phyloP scores from a whole-genome alignment of 2,888 invertebrate species.

The Melinaea menophilus region DNA sequence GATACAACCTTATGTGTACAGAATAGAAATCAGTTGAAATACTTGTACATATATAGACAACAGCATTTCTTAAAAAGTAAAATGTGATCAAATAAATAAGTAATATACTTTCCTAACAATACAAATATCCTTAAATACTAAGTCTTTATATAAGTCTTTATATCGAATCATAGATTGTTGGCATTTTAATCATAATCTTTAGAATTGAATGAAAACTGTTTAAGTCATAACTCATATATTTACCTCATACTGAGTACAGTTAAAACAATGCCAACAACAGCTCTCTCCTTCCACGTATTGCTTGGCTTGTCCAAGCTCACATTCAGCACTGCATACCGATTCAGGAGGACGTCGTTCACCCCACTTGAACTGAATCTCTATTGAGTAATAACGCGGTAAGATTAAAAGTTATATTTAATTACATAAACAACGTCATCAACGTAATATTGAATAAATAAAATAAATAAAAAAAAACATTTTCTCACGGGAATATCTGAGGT shows the following conservation, averaged over 20 bases:
- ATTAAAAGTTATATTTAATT: neutral
- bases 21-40: too few relatives aligned
- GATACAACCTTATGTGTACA: too few relatives aligned
- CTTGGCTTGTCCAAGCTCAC: constrained; percentile 89
- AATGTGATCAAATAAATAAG: too few relatives aligned
- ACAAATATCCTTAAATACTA: too few relatives aligned
- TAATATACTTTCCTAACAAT: too few relatives aligned
- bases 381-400: neutral
- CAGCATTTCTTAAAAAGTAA: too few relatives aligned
- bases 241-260: constrained; percentile 90
- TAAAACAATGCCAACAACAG: constrained; percentile 94
- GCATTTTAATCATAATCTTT: neutral
- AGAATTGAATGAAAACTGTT: neutral
- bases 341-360: constrained; percentile 87
- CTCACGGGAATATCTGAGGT: too few relatives aligned
- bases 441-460: too few relatives aligned
- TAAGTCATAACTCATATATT: neutral
- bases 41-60: too few relatives aligned
- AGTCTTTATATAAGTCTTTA: neutral
- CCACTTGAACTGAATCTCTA: constrained; percentile 91
- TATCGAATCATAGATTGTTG: too few relatives aligned
- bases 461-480: too few relatives aligned
- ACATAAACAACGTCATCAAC: too few relatives aligned
- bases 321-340: constrained; percentile 91
- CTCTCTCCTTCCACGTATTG: constrained; percentile 91